These are phyloP conservation scores for Lacanobia wlatinum DNA, from an alignment of 2,888 invertebrate species.

Conservation along the genomic window DNA sequence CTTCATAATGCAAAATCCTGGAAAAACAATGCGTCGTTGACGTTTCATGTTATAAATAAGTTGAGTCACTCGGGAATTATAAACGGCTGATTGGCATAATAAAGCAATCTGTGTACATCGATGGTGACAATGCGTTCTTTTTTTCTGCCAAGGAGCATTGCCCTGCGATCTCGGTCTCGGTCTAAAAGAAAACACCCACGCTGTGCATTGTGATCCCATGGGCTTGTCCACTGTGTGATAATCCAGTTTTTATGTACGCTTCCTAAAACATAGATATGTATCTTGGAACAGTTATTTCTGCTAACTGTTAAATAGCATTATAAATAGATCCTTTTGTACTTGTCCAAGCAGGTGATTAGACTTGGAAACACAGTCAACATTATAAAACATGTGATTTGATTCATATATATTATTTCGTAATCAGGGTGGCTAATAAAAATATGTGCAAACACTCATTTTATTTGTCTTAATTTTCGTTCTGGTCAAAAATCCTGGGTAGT, in stretches of 20 bases:
- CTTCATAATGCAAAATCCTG: background rate
- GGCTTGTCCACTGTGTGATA: slow-evolving; percentile 19
- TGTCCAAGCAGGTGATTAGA: background rate
- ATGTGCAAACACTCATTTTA: too few relatives aligned
- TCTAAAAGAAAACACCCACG: slow-evolving; percentile 50
- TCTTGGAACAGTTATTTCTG: slow-evolving; percentile 42
- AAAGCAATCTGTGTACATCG: background rate
- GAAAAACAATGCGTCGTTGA: background rate
- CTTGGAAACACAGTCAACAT: background rate
- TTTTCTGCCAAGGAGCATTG: slow-evolving; percentile 52
- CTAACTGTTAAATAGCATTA: slow-evolving; percentile 4
- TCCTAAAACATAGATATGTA: slow-evolving; percentile 26
- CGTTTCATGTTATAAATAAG: background rate
- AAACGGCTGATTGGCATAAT: slow-evolving; percentile 8
- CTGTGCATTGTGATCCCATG: slow-evolving; percentile 53
- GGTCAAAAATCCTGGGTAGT: too few relatives aligned
- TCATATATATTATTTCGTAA: too few relatives aligned
- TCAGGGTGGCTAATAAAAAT: too few relatives aligned
- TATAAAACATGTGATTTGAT: too few relatives aligned
- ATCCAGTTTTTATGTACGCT: slow-evolving; percentile 25
- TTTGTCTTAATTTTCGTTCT: too few relatives aligned
- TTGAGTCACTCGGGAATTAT: slow-evolving; percentile 31
- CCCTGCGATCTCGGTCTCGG: slow-evolving; percentile 21
- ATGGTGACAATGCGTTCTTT: slow-evolving; percentile 30
- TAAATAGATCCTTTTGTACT: background rate